Evolutionary conservation across 2,888 invertebrate species (phyloP), one percentile per base, ranked within the genome.

Genomic region (Limnephilus lunatus): DNA sequence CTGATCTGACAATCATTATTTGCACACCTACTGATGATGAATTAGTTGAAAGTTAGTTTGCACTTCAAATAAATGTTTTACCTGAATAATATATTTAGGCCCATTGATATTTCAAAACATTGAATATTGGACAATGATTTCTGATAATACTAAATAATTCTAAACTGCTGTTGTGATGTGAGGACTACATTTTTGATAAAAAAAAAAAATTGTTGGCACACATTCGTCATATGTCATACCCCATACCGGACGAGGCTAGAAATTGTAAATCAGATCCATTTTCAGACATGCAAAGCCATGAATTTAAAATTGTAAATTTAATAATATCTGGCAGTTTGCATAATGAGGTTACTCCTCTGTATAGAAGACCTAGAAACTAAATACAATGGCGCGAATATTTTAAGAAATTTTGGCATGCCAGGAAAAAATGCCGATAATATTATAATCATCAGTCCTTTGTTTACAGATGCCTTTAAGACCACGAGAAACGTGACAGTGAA

Each of bases 401-500:
- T 25, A 68, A 68, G 25, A n/a, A 25, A 68, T 68, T 68, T 68
- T 25, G 68, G 68, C 68, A 68, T 53, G 53, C 19, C 7, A 25
- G 25, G 68, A 68, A 68, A 68, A 68, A 68, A 9, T n/a, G 68
- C 68, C 68, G 68, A 68, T 68, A 68, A 68, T 68, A 68, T 68
- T 68, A 68, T 68, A 25, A 68, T 68, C 68, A 68, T n/a, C n/a
- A 68, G 53, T 68, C n/a, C 68, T 68, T 68, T 68, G 68, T 68
- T 68, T 68, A 68, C 68, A 68, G 68, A 68, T 68, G 68, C 68
- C 19, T 68, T 68, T 68, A 68, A 68, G 68, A 82, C 32, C 19
- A 32, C 86, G 48, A 30, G 44, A 86, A 86, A 48, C 86, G 86
- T 48, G 86, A 86, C 86, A 86, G 25, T 86, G 86, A 86, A 86